These are phyloP conservation scores for Pseudotriccus pelzelni DNA, from an alignment of 2,797 vertebrate genomes.

Conservation along the genomic window DNA sequence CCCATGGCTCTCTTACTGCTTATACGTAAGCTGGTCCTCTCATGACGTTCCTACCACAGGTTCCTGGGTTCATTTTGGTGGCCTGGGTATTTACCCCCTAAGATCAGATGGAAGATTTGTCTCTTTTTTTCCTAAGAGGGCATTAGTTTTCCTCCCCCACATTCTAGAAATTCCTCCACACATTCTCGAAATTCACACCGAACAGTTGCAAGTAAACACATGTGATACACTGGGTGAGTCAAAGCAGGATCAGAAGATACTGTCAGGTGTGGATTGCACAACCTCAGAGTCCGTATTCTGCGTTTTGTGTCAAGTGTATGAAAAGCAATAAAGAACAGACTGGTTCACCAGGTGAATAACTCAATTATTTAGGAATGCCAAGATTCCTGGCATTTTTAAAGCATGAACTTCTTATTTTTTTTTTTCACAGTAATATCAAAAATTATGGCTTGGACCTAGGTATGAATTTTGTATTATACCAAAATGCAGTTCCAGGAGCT, in stretches of 20 bases:
- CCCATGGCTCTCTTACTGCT: background rate
- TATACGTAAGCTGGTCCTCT: background rate
- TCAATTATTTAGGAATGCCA: background rate
- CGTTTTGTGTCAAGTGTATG: background rate
- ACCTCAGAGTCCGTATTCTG: background rate
- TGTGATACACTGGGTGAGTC: background rate
- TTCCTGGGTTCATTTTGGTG: background rate
- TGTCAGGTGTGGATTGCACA: background rate
- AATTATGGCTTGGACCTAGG: background rate
- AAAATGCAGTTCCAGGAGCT: background rate
- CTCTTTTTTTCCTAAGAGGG: background rate
- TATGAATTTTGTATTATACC: background rate
- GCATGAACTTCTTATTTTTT: background rate
- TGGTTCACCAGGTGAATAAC: background rate
- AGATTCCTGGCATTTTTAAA: background rate
- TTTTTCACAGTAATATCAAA: background rate
- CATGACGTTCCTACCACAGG: rapidly evolving
- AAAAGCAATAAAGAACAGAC: background rate
- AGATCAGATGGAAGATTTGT: background rate
- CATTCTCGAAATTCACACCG: background rate
- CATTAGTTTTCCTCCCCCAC: background rate
- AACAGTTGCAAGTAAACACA: background rate
- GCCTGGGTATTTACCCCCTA: too few species aligned
- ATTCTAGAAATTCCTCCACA: background rate
- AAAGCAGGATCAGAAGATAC: background rate